Base-by-base conservation (phyloP, 2,797 vertebrate species). In the Helarctos malayanus region DNA sequence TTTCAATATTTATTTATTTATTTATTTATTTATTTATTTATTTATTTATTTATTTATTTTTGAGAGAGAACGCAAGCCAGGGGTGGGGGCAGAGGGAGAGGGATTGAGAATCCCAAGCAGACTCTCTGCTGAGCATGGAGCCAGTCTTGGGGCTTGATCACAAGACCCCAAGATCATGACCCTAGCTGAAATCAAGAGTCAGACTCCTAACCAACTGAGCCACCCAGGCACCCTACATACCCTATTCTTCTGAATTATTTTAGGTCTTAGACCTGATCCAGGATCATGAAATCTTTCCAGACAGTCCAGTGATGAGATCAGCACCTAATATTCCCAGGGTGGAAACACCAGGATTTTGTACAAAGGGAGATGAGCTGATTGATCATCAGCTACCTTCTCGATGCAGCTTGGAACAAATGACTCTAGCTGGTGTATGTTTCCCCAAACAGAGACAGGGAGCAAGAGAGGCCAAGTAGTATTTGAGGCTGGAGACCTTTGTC, bases 361-460 rank as follows among this genome's bases (percentile, higher is more conserved):
- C 52, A 69, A 71, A 95, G 52, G 81, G n/a, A 69, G 57, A 96
- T 94, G 69, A 86, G 32, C 59, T 68, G 65, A 75, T 84, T 88
- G 88, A 80, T 84, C 61, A 93, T 80, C 61, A 86, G 13, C 79
- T 15, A 7, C 79, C 84, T 94, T 75, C 76, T 88, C 16, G 9
- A 27, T 69, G 79, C 45, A 81, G 7, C 61, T 96, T 95, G 78
- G 76, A 95, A 93, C 88, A 92, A 93, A 95, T 89, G 71, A 78
- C 47, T 65, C 13, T 52, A 71, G 65, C 47, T 57, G 38, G 23
- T 80, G 73, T 15, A 21, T 93, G 32, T 87, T 90, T 65, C 21
- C 52, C 45, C 38, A 90, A 84, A 78, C 56, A 81, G 59, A 84
- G 76, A 10, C 78, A 63, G 89, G 32, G 25, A 91, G 13, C 73